Conservation (phyloP, 53 echinoderm and acorn worm species). For the Pentamera pediparva region DNA sequence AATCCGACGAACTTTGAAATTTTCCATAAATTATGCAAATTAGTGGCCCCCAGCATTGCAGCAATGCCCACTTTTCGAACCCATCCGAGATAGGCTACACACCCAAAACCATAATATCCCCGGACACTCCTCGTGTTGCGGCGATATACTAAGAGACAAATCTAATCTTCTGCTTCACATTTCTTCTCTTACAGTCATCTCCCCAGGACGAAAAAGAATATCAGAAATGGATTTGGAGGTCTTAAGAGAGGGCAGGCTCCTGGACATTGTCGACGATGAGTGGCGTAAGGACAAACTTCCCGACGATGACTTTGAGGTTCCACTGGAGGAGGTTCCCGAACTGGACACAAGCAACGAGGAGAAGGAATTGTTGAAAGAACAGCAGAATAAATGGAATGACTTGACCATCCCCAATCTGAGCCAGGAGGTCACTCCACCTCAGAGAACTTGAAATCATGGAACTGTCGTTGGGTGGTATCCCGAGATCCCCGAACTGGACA, state of each 20-base stretch:
- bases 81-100: too few relatives aligned
- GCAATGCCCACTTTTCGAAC: too few relatives aligned
- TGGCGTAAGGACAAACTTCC: conserved; percentile 95
- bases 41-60: too few relatives aligned
- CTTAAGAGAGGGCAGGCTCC: conserved; percentile 64
- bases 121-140: too few relatives aligned
- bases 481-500: too few relatives aligned
- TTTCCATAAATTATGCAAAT: too few relatives aligned
- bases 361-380: conserved; percentile 72
- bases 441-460: conserved; percentile 62
- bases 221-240: conserved; percentile 73
- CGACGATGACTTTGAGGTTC: conserved; percentile 88
- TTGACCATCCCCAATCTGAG: conserved; percentile 76
- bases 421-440: conserved; percentile 43
- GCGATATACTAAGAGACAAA: too few relatives aligned
- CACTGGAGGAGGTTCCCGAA: conserved; percentile 67
- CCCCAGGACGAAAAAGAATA: not conserved
- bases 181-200: too few relatives aligned
- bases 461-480: not conserved
- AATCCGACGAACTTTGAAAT: too few relatives aligned
- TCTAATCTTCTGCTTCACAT: not conserved
- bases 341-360: conserved; percentile 55
- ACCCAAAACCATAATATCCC: too few relatives aligned
- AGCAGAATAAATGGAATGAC: conserved; percentile 87
- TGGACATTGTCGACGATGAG: conserved; percentile 90